Conservation (phyloP, 2,797 vertebrate genomes). For the Orientallactaga sibirica region DNA sequence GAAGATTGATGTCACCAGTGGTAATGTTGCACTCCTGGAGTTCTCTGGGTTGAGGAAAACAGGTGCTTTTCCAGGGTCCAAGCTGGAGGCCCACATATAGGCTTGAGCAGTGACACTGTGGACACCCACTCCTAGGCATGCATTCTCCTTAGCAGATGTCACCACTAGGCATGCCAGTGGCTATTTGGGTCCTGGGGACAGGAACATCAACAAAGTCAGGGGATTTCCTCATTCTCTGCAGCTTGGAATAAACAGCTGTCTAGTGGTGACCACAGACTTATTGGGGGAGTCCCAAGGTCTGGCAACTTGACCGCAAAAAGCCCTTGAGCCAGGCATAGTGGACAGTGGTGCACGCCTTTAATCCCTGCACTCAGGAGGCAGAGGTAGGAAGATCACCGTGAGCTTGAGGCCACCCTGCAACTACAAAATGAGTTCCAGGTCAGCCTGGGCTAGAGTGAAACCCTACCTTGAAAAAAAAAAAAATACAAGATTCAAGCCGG, state of each 20-base stretch:
- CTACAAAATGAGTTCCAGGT: too few relatives aligned
- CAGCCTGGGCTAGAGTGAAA: too few relatives aligned
- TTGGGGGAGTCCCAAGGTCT: neutral
- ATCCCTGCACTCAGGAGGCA: too few relatives aligned
- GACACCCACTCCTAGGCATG: neutral
- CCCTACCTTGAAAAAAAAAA: too few relatives aligned
- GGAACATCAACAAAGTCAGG: neutral
- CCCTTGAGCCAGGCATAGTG: too few relatives aligned
- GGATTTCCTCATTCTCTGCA: neutral
- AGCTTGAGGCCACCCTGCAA: too few relatives aligned
- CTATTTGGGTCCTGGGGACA: neutral
- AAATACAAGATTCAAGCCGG: too few relatives aligned
- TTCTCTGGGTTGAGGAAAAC: neutral
- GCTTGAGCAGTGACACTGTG: neutral
- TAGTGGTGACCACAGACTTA: neutral
- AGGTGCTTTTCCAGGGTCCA: neutral
- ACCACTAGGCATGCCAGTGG: neutral
- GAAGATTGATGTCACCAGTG: neutral
- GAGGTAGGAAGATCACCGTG: too few relatives aligned
- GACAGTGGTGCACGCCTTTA: too few relatives aligned
- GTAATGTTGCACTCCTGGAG: neutral
- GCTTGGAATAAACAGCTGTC: neutral
- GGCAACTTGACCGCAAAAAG: neutral
- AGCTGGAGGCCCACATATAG: neutral
- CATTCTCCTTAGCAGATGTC: neutral